phyloP scores from a whole-genome alignment of 2,888 invertebrate genomes.

The Trichopoda pennipes region DNA sequence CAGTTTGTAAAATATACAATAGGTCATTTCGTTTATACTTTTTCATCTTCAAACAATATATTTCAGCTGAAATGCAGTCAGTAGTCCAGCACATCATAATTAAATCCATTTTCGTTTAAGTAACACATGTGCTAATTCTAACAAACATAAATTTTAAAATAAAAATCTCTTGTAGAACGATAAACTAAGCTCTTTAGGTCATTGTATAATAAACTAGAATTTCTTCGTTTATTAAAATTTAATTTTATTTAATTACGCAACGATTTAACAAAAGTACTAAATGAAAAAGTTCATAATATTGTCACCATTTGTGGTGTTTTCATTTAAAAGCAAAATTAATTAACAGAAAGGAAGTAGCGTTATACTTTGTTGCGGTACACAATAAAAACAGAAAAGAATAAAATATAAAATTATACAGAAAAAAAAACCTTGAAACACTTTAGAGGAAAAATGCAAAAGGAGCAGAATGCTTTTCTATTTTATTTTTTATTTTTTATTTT shows the following conservation, averaged over 20 bases:
- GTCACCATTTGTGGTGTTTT: slow-evolving; percentile 56
- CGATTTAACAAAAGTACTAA: slow-evolving; percentile 4
- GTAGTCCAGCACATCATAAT: too few species aligned
- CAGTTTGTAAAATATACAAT: too few species aligned
- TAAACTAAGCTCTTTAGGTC: too few species aligned
- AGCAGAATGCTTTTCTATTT: not conserved
- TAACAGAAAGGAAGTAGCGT: slow-evolving; percentile 43
- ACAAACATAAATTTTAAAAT: too few species aligned
- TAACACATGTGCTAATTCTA: too few species aligned
- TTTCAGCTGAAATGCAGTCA: too few species aligned
- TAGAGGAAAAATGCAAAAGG: slow-evolving; percentile 4
- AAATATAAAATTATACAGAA: not conserved
- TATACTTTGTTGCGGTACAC: slow-evolving; percentile 44
- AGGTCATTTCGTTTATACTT: too few species aligned
- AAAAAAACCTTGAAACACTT: slow-evolving; percentile 39
- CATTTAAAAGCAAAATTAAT: slow-evolving; percentile 46
- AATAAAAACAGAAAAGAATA: slow-evolving; percentile 18
- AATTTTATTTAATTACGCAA: slow-evolving; percentile 15
- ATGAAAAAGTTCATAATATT: slow-evolving; percentile 30
- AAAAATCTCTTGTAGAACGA: too few species aligned
- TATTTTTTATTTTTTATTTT: slow-evolving; percentile 21
- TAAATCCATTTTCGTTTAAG: too few species aligned
- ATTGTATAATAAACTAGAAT: not conserved
- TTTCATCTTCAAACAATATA: too few species aligned
- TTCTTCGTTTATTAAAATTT: not conserved